Evolutionary conservation across 2,797 vertebrate species (phyloP).

Genomic region (Eupleurogrammus muticus): DNA sequence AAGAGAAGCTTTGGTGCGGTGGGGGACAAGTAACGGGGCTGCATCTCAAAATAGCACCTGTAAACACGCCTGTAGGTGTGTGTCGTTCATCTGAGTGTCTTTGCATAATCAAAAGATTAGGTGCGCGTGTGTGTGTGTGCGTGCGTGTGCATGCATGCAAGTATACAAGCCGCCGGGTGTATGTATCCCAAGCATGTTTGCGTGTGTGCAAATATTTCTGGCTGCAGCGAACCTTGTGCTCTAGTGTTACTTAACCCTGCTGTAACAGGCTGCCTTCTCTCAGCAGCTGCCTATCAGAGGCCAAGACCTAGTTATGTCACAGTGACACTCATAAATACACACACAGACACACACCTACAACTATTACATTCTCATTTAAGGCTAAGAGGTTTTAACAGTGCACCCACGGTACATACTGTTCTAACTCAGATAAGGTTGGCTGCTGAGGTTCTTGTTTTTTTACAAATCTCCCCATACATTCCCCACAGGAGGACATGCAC

Average conservation of each 20-base stretch:
- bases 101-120: slow-evolving; percentile 50
- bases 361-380: slow-evolving; percentile 35
- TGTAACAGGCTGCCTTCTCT: slow-evolving; percentile 59
- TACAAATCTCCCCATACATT: slow-evolving; percentile 53
- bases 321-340: slow-evolving; percentile 25
- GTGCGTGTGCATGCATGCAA: slow-evolving; percentile 18
- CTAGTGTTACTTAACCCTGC: slow-evolving; percentile 77
- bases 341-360: slow-evolving; percentile 15
- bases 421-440: slow-evolving; percentile 23
- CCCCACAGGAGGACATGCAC: slow-evolving; percentile 55
- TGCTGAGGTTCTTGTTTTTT: slow-evolving; percentile 13
- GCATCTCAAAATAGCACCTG: slow-evolving; percentile 68
- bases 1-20: slow-evolving; percentile 47
- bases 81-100: slow-evolving; percentile 42
- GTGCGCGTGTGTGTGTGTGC: slow-evolving; percentile 43
- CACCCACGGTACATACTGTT: slow-evolving; percentile 32
- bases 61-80: slow-evolving; percentile 58
- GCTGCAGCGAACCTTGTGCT: slow-evolving; percentile 72
- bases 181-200: slow-evolving; percentile 15
- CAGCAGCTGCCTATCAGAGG: slow-evolving; percentile 61
- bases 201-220: slow-evolving; percentile 56
- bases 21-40: slow-evolving; percentile 24
- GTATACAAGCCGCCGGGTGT: background rate
- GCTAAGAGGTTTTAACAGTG: slow-evolving; percentile 31
- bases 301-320: slow-evolving; percentile 71